These are phyloP conservation scores for Budorcas taxicolor DNA, from an alignment of 2,113 vertebrate genomes.

Conservation along the genomic window DNA sequence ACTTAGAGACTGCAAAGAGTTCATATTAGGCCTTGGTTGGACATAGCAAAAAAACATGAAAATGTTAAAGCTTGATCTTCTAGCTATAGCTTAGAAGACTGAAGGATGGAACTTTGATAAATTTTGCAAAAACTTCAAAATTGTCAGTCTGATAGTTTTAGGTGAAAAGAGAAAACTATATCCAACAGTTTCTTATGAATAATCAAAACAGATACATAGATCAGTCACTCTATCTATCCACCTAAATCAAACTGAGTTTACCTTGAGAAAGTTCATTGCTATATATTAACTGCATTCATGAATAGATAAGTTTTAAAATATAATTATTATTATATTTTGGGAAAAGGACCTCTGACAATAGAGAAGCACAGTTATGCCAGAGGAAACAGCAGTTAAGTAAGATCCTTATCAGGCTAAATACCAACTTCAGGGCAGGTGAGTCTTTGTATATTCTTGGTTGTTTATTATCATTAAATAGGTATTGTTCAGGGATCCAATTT, in stretches of 20 bases:
- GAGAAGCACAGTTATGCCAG: neutral
- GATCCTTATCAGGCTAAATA: neutral
- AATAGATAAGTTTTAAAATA: neutral
- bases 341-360: rapidly evolving
- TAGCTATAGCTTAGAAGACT: neutral
- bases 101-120: neutral
- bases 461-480: slow-evolving; percentile 31
- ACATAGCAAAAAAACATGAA: neutral
- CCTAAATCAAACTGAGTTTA: neutral
- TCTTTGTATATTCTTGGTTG: neutral
- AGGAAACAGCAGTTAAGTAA: neutral
- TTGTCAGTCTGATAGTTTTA: neutral
- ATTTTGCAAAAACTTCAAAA: neutral
- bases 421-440: neutral
- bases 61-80: neutral
- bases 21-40: neutral
- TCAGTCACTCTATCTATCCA: neutral
- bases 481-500: slow-evolving; percentile 4
- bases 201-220: neutral
- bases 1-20: neutral
- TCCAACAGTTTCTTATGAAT: neutral
- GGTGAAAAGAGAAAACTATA: neutral
- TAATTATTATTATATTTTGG: neutral
- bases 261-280: neutral
- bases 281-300: neutral